phyloP scores from a whole-genome alignment of 2,797 vertebrate species.

The Anguilla pacifica region DNA sequence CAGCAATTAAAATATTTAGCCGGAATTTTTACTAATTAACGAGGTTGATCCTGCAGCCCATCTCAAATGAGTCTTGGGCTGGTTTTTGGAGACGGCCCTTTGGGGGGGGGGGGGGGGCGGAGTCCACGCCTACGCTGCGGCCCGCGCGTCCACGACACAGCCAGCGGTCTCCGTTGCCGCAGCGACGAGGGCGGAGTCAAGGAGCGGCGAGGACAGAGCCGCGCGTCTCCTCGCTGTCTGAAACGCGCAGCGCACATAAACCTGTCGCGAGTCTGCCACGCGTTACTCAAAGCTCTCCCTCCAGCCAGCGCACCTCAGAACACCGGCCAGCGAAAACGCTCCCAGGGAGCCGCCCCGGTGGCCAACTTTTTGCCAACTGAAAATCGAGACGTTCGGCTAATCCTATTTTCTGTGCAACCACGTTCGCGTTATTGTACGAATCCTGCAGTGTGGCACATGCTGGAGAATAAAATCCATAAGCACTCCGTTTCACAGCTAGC shows the following conservation, averaged over 20 bases:
- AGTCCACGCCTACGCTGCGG: neutral
- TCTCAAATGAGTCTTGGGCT: conserved; percentile 29
- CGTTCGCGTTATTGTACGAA: conserved; percentile 22
- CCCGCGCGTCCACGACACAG: conserved; percentile 15
- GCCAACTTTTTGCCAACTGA: conserved; percentile 63
- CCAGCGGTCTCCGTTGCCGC: conserved; percentile 43
- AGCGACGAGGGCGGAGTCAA: conserved; percentile 71
- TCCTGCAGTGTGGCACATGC: conserved; percentile 51
- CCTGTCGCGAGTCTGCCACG: conserved; percentile 75
- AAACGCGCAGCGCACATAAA: conserved; percentile 64
- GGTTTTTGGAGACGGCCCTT: conserved; percentile 33
- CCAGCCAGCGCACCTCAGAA: conserved; percentile 73
- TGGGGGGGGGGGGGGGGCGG: conserved; percentile 27
- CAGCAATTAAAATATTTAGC: conserved; percentile 40
- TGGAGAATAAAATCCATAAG: neutral
- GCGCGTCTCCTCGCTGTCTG: conserved; percentile 65
- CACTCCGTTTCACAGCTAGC: neutral
- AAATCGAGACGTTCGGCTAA: conserved; percentile 66
- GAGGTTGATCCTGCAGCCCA: conserved; percentile 43
- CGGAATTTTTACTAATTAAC: conserved; percentile 51
- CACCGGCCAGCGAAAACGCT: conserved; percentile 77
- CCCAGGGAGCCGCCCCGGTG: conserved; percentile 67
- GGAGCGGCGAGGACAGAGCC: conserved; percentile 71
- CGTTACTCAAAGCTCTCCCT: conserved; percentile 76
- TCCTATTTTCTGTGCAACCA: no score